Conservation (phyloP, 1,140 invertebrate genomes). For the Drosophila ananassae region DNA sequence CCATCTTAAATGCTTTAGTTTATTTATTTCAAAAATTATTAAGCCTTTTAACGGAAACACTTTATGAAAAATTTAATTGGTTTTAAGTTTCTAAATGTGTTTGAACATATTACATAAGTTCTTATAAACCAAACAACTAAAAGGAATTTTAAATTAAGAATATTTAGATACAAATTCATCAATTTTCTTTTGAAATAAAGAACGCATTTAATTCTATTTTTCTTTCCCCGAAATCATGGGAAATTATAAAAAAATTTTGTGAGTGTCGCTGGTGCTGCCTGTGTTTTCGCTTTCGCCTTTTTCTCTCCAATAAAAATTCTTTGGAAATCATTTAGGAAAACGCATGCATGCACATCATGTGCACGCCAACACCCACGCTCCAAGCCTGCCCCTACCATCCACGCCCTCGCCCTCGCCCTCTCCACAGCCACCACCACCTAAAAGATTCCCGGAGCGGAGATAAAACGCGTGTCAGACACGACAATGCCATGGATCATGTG, state of each 20-base stretch:
- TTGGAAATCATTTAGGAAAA: slow-evolving; percentile 81
- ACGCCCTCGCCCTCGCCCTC: not conserved
- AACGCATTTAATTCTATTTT: not conserved
- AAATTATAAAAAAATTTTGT: not conserved
- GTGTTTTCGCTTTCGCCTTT: slow-evolving; percentile 52
- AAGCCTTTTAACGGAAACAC: no score
- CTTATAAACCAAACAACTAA: no score
- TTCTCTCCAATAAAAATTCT: slow-evolving; percentile 78
- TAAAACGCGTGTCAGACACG: slow-evolving; percentile 80
- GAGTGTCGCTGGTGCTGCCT: slow-evolving; percentile 9
- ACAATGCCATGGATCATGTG: slow-evolving; percentile 79
- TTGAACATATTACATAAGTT: no score
- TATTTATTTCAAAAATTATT: no score
- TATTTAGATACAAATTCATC: no score
- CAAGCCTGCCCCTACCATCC: not conserved
- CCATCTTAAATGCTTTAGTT: no score
- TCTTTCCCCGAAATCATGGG: not conserved
- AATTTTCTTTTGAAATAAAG: no score
- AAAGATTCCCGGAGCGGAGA: slow-evolving; percentile 54
- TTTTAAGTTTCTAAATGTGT: no score
- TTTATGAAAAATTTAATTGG: no score
- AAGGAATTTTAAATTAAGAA: no score
- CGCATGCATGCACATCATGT: slow-evolving; percentile 79
- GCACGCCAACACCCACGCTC: slow-evolving; percentile 51
- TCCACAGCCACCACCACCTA: not conserved